These are phyloP conservation scores for Aldrovandia affinis DNA, from an alignment of 2,797 vertebrate species.

Conservation along the genomic window DNA sequence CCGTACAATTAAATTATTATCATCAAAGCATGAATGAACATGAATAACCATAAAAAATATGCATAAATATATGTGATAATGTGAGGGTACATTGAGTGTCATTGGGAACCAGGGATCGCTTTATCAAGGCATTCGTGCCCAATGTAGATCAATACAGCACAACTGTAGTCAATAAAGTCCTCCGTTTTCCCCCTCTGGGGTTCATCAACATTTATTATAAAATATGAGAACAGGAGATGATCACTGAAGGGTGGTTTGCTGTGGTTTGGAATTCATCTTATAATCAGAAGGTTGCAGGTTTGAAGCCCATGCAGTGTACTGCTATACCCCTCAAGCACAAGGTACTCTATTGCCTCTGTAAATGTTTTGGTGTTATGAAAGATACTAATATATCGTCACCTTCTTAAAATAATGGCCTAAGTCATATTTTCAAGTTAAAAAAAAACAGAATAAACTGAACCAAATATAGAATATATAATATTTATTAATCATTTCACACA, in stretches of 20 bases:
- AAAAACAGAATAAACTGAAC: no score
- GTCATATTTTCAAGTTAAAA: no score
- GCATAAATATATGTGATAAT: neutral
- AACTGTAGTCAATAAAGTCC: constrained; percentile 20
- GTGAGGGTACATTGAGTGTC: neutral
- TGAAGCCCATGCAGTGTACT: neutral
- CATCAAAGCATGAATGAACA: neutral
- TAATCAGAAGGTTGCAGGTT: neutral
- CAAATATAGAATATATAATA: no score
- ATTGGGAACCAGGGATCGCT: neutral
- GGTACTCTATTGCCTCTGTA: neutral
- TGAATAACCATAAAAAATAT: no score
- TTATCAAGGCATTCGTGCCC: neutral
- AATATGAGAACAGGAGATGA: neutral
- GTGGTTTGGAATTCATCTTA: neutral
- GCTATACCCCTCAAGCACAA: neutral
- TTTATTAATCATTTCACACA: no score
- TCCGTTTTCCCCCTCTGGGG: constrained; percentile 7
- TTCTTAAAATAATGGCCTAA: no score
- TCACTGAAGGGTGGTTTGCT: neutral
- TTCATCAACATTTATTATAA: neutral
- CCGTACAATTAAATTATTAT: neutral
- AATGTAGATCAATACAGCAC: constrained; percentile 25
- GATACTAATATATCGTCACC: no score
- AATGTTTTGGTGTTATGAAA: constrained; percentile 9